Conservation (phyloP, 2,888 invertebrate genomes). For the Eustalomyia histrio region DNA sequence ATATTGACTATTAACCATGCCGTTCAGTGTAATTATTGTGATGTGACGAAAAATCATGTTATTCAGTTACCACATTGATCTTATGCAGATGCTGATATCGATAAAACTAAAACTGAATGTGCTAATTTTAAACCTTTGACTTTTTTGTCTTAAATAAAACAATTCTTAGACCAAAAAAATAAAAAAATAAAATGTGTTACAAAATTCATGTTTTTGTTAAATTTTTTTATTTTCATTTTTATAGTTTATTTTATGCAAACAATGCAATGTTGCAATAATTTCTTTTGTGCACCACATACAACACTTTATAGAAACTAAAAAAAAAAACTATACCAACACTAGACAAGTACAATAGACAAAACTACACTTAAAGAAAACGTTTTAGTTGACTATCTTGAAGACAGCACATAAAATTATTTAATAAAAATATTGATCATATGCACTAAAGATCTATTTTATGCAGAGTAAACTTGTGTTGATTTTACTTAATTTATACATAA, state of each 20-base stretch:
- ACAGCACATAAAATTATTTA: no score
- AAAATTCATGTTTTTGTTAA: conserved; percentile 59
- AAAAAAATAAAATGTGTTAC: conserved; percentile 52
- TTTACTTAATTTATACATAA: no score
- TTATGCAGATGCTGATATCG: conserved; percentile 28
- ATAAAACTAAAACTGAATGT: background rate
- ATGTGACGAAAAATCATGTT: no score
- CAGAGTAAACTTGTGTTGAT: no score
- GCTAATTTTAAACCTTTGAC: conserved; percentile 39
- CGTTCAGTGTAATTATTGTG: no score
- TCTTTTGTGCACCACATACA: conserved; percentile 57
- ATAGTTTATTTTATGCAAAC: conserved; percentile 58
- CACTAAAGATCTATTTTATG: no score
- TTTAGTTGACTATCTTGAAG: no score
- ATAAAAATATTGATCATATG: no score
- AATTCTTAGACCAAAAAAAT: conserved; percentile 34
- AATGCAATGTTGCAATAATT: conserved; percentile 61
- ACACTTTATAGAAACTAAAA: conserved; percentile 45
- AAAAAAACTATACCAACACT: conserved; percentile 2
- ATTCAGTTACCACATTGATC: background rate
- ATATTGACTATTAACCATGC: no score
- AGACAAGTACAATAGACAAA: background rate
- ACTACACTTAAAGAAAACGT: no score
- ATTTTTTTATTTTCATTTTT: conserved; percentile 39
- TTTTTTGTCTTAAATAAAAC: conserved; percentile 7